A percentile compares a stretch with the other conserved stretches of the same genome.
These are phyloP conservation scores for Erebia palarica DNA, from an alignment of 2,888 invertebrate species.

Conservation along the genomic window DNA sequence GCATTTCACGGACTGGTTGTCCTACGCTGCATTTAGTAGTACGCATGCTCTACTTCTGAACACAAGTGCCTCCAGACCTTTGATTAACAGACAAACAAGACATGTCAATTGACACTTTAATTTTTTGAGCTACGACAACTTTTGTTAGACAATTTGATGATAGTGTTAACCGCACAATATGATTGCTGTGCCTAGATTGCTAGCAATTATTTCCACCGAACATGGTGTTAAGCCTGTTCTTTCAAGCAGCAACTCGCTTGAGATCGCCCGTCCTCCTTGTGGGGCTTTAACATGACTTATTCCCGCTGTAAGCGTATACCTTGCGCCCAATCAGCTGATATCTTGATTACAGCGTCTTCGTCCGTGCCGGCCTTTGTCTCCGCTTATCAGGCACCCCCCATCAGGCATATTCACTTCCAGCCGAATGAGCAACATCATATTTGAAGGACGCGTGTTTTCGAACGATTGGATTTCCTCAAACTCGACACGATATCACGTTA, in stretches of 20 bases:
- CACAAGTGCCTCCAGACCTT: too few relatives aligned
- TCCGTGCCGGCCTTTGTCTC: conserved; percentile 69
- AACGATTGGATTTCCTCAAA: conserved; percentile 43
- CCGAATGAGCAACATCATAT: conserved; percentile 60
- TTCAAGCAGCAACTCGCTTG: not conserved
- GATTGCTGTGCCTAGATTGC: too few relatives aligned
- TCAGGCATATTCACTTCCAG: conserved; percentile 57
- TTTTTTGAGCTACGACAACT: too few relatives aligned
- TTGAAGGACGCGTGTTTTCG: conserved; percentile 42
- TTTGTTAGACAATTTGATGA: too few relatives aligned
- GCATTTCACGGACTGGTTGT: too few relatives aligned
- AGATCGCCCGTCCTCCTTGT: too few relatives aligned
- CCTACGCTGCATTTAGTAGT: too few relatives aligned
- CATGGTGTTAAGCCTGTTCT: not conserved
- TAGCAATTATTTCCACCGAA: not conserved
- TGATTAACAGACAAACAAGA: too few relatives aligned
- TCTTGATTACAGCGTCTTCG: conserved; percentile 68
- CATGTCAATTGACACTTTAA: too few relatives aligned
- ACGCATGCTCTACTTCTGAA: too few relatives aligned
- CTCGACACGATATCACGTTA: conserved; percentile 33
- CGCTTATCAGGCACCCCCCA: conserved; percentile 56
- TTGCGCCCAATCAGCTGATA: conserved; percentile 49
- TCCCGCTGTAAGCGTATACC: conserved; percentile 38
- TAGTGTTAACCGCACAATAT: too few relatives aligned
- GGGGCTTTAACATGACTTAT: not conserved